A percentile compares a stretch with the other conserved stretches of the same genome.
Conservation (phyloP, 2,797 vertebrate species). For the Gymnopithys bicolor region DNA sequence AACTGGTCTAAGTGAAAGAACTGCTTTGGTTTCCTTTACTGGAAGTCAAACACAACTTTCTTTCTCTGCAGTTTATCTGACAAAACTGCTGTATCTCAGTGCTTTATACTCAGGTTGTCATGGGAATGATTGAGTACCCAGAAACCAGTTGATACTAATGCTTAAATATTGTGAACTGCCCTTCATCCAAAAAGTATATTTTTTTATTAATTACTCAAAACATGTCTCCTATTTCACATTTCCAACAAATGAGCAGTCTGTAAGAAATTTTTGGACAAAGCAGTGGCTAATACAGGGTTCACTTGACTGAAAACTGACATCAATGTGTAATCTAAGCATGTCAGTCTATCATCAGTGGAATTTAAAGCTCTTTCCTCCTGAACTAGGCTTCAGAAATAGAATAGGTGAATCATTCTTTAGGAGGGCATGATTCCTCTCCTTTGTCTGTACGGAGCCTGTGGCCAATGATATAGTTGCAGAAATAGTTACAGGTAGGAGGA, state of each 20-base stretch:
- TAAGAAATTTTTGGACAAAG: neutral
- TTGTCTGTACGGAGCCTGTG: neutral
- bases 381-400: neutral
- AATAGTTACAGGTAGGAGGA: neutral
- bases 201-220: neutral
- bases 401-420: neutral
- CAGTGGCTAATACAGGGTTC: neutral
- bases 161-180: neutral
- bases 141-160: neutral
- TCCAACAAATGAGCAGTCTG: neutral
- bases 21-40: neutral
- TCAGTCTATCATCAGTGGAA: neutral
- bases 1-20: neutral
- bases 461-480: neutral
- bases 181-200: neutral
- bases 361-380: neutral
- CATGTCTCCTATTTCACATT: neutral
- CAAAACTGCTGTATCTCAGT: neutral
- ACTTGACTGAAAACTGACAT: neutral
- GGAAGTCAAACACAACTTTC: neutral
- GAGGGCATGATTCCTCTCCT: neutral
- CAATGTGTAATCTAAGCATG: rapidly evolving
- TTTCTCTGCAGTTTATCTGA: neutral
- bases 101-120: neutral
- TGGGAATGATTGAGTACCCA: neutral